Percentiles rank a stretch among this genome's conserved stretches.
Conservation (phyloP, 2,888 invertebrate species). For the Megalurothrips usitatus region DNA sequence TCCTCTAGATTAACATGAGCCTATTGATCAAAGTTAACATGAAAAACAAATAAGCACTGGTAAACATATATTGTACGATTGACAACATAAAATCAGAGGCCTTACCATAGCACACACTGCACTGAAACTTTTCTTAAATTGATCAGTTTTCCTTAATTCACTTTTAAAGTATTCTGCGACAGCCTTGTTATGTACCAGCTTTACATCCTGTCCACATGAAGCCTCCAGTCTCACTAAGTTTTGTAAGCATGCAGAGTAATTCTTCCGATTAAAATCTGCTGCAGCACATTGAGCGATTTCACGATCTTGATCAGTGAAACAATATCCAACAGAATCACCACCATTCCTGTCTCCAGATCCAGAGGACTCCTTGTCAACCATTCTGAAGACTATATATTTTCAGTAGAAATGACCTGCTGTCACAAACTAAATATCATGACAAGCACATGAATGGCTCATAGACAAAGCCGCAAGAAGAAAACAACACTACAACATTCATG, state of each 20-base stretch:
- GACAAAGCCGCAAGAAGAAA: too few species aligned
- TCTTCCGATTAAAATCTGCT: slow-evolving; percentile 54
- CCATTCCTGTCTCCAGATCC: background rate
- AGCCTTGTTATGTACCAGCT: slow-evolving; percentile 77
- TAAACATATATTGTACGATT: background rate
- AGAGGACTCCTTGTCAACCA: background rate
- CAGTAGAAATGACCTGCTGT: background rate
- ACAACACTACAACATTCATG: too few species aligned
- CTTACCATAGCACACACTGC: slow-evolving; percentile 54
- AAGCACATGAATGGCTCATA: too few species aligned
- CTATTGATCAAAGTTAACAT: slow-evolving; percentile 37
- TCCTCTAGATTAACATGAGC: slow-evolving; percentile 48
- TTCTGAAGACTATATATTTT: background rate
- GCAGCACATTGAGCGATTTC: slow-evolving; percentile 59
- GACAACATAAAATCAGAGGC: background rate
- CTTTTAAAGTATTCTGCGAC: slow-evolving; percentile 75
- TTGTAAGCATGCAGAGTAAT: slow-evolving; percentile 46
- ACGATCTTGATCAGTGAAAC: slow-evolving; percentile 49
- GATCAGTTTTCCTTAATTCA: slow-evolving; percentile 67
- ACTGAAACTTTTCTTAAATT: slow-evolving; percentile 63
- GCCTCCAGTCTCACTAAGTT: slow-evolving; percentile 53
- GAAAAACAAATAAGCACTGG: slow-evolving; percentile 29
- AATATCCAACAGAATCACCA: slow-evolving; percentile 40
- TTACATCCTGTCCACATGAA: slow-evolving; percentile 60
- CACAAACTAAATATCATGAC: background rate